Percentiles rank a stretch among this genome's conserved stretches.
phyloP scores from a whole-genome alignment of 2,888 invertebrate genomes.

The Trissoscelio sp. region DNA sequence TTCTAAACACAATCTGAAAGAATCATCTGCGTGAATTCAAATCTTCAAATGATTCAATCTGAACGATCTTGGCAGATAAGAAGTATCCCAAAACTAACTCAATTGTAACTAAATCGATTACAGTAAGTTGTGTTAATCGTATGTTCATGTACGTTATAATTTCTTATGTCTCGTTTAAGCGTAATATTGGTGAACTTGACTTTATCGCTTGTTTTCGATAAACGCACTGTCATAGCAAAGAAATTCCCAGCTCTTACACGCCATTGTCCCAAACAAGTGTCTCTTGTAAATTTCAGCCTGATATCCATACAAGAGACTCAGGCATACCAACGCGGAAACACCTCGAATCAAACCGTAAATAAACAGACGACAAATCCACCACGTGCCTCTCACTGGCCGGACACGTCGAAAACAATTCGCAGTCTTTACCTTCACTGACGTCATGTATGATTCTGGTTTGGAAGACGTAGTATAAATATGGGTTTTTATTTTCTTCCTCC shows the following conservation, averaged over 20 bases:
- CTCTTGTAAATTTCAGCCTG: constrained; percentile 65
- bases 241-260: constrained; percentile 66
- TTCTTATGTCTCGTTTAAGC: constrained; percentile 35
- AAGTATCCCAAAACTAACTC: neutral
- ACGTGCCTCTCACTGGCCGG: constrained; percentile 54
- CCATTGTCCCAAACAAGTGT: constrained; percentile 67
- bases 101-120: neutral
- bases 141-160: constrained; percentile 30
- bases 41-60: too few relatives aligned
- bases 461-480: neutral
- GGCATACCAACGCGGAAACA: constrained; percentile 66
- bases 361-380: constrained; percentile 64
- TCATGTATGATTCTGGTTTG: neutral
- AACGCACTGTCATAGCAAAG: constrained; percentile 64
- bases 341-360: constrained; percentile 67
- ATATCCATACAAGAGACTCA: constrained; percentile 64
- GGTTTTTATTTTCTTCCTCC: too few relatives aligned
- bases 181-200: constrained; percentile 57
- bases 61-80: too few relatives aligned
- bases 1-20: too few relatives aligned
- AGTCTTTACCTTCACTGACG: constrained; percentile 4
- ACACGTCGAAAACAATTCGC: constrained; percentile 50
- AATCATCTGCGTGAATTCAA: too few relatives aligned
- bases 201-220: constrained; percentile 63
- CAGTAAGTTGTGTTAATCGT: neutral